phyloP scores from a whole-genome alignment of 2,797 vertebrate species.

The Melanotaenia boesemani region DNA sequence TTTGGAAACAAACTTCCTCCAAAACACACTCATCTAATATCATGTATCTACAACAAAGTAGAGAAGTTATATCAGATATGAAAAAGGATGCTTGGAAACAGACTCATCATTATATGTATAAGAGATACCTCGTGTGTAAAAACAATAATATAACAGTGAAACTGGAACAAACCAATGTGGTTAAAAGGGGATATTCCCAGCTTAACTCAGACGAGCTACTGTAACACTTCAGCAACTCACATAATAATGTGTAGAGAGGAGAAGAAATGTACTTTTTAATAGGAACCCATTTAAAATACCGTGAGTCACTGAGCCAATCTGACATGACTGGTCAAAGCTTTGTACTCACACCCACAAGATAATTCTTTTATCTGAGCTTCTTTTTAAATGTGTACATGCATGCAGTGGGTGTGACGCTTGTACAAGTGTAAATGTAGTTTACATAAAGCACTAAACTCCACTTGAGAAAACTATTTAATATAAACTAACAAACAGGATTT shows the following conservation, averaged over 20 bases:
- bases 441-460: neutral
- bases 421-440: neutral
- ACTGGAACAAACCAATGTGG: neutral
- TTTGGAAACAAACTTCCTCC: neutral
- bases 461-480: neutral
- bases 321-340: neutral
- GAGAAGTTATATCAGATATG: neutral
- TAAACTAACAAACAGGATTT: neutral
- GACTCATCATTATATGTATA: slow-evolving; percentile 4
- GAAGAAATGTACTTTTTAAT: neutral
- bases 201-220: neutral
- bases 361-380: neutral
- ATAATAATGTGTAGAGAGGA: neutral
- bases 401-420: neutral
- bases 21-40: neutral
- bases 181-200: neutral
- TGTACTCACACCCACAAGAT: neutral
- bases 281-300: neutral
- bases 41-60: neutral
- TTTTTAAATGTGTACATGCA: neutral
- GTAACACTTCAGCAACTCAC: slow-evolving; percentile 1
- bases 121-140: neutral
- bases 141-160: neutral
- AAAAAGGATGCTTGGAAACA: neutral
- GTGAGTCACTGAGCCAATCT: neutral